Conservation (phyloP, 2,113 vertebrate species). For the Austrofundulus limnaeus region DNA sequence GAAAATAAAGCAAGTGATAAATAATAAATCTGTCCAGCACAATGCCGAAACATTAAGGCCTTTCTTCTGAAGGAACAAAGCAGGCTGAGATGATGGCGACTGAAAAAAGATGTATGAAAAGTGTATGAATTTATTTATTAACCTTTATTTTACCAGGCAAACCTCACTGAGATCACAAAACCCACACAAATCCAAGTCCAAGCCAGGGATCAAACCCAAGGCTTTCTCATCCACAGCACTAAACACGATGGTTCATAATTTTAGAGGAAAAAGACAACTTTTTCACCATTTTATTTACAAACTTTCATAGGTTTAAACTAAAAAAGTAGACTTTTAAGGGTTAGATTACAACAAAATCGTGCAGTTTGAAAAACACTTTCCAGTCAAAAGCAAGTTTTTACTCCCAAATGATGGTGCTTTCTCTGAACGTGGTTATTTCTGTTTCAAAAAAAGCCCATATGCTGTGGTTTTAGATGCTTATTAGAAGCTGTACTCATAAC, state of each 20-base stretch:
- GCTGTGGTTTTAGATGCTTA: constrained; percentile 12
- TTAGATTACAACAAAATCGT: background rate
- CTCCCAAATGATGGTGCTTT: background rate
- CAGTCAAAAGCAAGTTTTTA: background rate
- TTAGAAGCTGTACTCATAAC: constrained; percentile 18
- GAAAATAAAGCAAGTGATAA: constrained; percentile 42
- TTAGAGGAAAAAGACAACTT: too few relatives aligned
- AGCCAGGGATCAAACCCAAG: too few relatives aligned
- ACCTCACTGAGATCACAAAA: too few relatives aligned
- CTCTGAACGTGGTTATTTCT: background rate
- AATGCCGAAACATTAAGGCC: constrained; percentile 30
- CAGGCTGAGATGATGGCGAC: constrained; percentile 17
- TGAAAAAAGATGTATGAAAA: constrained; percentile 22
- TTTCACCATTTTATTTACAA: too few relatives aligned
- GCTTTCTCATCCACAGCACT: too few relatives aligned
- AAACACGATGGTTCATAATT: too few relatives aligned
- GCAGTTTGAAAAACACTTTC: background rate
- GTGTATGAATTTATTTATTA: too few relatives aligned
- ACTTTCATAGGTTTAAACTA: background rate
- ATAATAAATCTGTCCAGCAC: background rate
- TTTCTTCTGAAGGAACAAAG: constrained; percentile 47
- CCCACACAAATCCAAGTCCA: too few relatives aligned
- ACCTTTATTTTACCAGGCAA: too few relatives aligned
- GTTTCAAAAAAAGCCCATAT: background rate
- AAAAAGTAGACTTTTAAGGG: background rate